Percentiles rank a stretch among this genome's conserved stretches.
Conservation (phyloP, 2,113 vertebrate species). For the Callipepla squamata region DNA sequence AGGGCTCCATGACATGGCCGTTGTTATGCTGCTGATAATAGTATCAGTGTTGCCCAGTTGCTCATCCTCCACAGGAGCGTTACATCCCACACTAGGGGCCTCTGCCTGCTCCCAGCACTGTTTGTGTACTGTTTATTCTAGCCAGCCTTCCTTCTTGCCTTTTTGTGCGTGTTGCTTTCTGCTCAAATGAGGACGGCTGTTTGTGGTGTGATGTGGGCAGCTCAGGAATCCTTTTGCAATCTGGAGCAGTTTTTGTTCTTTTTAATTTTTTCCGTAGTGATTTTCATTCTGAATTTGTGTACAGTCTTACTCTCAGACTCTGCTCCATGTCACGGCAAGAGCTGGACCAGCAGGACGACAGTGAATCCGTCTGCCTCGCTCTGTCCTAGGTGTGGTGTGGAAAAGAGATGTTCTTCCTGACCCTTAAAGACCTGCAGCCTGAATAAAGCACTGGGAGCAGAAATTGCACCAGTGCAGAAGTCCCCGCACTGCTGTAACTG, state of each 20-base stretch:
- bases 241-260: neutral
- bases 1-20: neutral
- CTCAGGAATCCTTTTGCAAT: neutral
- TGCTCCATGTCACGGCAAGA: neutral
- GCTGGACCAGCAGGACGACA: neutral
- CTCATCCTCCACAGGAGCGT: neutral
- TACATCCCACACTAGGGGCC: neutral
- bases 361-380: neutral
- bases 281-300: constrained; percentile 6
- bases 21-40: neutral
- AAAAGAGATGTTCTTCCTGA: neutral
- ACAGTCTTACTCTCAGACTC: neutral
- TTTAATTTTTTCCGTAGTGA: neutral
- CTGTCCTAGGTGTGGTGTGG: neutral
- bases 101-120: fast-evolving
- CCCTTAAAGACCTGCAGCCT: neutral
- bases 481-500: neutral
- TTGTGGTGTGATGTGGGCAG: neutral
- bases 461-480: neutral
- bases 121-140: neutral
- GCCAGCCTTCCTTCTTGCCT: neutral
- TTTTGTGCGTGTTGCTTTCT: neutral
- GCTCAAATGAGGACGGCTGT: neutral
- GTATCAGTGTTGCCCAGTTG: neutral
- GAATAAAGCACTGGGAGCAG: neutral